Percentiles rank a stretch among this genome's conserved stretches.
Evolutionary conservation across 2,113 vertebrate genomes (phyloP).

Genomic region (Campylorhamphus procurvoides): DNA sequence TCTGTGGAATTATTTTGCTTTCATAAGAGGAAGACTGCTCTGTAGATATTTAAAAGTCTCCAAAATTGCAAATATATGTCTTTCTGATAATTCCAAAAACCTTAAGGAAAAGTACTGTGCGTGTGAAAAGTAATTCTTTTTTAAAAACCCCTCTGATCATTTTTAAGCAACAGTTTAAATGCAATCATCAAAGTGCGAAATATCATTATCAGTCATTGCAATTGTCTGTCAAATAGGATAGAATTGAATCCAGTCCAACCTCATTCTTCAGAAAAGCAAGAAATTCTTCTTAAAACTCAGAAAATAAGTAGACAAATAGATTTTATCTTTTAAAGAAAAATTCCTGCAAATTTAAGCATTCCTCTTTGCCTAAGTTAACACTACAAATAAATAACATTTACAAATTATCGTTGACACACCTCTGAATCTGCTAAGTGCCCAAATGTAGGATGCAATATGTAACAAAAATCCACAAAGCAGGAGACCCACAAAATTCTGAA

Average conservation of each 20-base stretch:
- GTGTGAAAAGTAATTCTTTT: neutral
- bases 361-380: neutral
- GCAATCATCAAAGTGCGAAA: neutral
- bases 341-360: neutral
- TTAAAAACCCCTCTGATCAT: neutral
- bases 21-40: neutral
- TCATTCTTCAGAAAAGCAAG: neutral
- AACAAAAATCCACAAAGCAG: neutral
- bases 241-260: neutral
- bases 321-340: neutral
- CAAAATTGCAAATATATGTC: neutral
- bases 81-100: neutral
- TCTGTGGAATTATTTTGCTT: neutral
- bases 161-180: conserved; percentile 12
- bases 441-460: neutral
- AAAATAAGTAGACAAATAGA: neutral
- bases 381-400: neutral
- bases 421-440: neutral
- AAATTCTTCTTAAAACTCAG: neutral
- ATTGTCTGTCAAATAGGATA: neutral
- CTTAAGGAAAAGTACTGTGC: neutral
- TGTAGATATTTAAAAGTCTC: neutral
- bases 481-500: neutral
- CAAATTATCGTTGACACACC: neutral
- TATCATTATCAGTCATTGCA: neutral